These are phyloP conservation scores for Ifrita kowaldi DNA, from an alignment of 2,113 vertebrate genomes.

Conservation along the genomic window DNA sequence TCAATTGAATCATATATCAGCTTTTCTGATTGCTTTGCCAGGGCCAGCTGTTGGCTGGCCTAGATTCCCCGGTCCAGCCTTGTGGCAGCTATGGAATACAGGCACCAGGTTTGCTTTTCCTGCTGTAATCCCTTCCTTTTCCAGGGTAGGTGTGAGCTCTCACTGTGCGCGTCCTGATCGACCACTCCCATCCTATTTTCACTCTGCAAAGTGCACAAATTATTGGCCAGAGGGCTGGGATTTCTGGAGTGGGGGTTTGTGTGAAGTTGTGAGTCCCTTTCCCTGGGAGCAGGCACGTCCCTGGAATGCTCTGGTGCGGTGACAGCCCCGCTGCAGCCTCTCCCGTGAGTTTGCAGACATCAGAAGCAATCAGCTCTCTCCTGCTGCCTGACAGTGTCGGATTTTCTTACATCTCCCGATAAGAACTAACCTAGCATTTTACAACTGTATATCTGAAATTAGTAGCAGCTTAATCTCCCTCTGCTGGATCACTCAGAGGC, in stretches of 20 bases:
- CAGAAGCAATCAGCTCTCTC: neutral
- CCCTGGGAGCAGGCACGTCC: neutral
- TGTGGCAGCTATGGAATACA: neutral
- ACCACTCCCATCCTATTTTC: neutral
- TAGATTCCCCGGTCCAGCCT: neutral
- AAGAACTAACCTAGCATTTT: constrained; percentile 47
- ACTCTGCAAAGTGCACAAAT: neutral
- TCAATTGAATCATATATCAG: neutral
- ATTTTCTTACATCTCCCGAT: constrained; percentile 6
- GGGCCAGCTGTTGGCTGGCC: constrained; percentile 25
- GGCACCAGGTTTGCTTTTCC: neutral
- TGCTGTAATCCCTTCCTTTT: neutral
- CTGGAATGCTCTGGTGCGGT: neutral
- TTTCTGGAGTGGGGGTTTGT: neutral
- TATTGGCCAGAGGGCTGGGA: too few species aligned
- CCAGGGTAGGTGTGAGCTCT: neutral
- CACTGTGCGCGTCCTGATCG: accelerated
- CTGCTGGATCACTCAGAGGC: constrained; percentile 69
- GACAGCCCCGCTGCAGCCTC: neutral
- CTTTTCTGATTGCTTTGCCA: neutral
- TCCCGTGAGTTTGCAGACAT: neutral
- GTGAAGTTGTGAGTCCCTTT: neutral
- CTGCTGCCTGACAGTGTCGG: neutral
- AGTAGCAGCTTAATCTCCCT: constrained; percentile 67
- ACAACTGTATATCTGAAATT: constrained; percentile 59